Evolutionary conservation across 1,140 invertebrate species (phyloP).

Genomic region (Drosophila tani): DNA sequence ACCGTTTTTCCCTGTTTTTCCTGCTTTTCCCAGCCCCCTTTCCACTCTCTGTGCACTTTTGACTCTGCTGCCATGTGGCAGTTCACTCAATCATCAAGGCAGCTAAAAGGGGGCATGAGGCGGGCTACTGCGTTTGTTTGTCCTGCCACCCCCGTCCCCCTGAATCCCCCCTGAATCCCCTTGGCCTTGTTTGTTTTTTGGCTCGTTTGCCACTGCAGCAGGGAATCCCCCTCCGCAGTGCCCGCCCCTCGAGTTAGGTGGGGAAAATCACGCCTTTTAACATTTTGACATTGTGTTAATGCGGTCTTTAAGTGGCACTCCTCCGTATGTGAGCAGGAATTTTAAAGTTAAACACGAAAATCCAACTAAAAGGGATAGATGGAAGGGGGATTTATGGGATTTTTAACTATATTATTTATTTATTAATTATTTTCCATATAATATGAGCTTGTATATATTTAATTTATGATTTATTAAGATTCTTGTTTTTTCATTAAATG

Average conservation of each 20-base stretch:
- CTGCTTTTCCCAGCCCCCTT: too few species aligned
- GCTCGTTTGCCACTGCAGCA: slow-evolving; percentile 45
- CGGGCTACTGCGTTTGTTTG: slow-evolving; percentile 72
- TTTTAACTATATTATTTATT: too few species aligned
- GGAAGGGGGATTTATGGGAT: background rate
- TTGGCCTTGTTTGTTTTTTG: slow-evolving; percentile 37
- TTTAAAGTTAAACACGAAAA: slow-evolving; percentile 15
- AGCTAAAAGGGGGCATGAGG: slow-evolving; percentile 23
- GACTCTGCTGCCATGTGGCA: slow-evolving; percentile 72
- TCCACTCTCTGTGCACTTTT: slow-evolving; percentile 4
- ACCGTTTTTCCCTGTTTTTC: background rate
- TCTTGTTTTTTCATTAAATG: too few species aligned
- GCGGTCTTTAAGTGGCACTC: slow-evolving; percentile 63
- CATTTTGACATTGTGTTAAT: slow-evolving; percentile 83
- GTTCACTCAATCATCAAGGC: slow-evolving; percentile 82
- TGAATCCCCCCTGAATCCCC: background rate
- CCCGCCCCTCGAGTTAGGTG: slow-evolving; percentile 28
- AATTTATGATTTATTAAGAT: too few species aligned
- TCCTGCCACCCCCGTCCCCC: background rate
- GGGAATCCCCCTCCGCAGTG: too few species aligned
- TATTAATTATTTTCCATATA: too few species aligned
- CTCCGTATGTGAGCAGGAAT: slow-evolving; percentile 14
- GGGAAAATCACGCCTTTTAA: slow-evolving; percentile 76
- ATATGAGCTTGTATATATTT: too few species aligned
- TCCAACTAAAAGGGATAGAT: too few species aligned